phyloP scores from a whole-genome alignment of 2,888 invertebrate species.

The Enchytraeus crypticus region DNA sequence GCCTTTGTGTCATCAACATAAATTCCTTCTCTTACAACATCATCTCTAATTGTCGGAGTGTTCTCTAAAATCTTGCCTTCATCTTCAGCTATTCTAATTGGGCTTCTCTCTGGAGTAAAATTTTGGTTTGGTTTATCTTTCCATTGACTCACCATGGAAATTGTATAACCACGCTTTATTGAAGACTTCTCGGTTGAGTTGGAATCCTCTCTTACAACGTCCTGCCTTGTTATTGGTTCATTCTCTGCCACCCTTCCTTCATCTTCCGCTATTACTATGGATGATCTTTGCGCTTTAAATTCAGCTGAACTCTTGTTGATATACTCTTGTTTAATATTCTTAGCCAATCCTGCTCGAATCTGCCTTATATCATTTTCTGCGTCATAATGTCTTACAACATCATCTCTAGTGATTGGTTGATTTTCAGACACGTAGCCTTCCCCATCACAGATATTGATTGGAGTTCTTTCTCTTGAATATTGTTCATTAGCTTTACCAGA shows the following conservation, averaged over 20 bases:
- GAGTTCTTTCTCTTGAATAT: not conserved
- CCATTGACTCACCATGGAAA: conserved; percentile 1
- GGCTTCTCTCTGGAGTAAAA: not conserved
- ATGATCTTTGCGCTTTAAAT: not conserved
- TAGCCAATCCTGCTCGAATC: not conserved
- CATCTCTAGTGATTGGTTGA: not conserved
- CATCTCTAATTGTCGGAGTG: not conserved
- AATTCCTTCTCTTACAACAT: not conserved
- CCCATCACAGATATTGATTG: not conserved
- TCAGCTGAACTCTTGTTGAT: not conserved
- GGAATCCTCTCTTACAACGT: not conserved
- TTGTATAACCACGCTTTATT: not conserved
- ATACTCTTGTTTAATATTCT: not conserved
- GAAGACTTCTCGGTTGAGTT: not conserved
- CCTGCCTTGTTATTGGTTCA: conserved; percentile 1
- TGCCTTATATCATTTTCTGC: not conserved
- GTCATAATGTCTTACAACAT: not conserved
- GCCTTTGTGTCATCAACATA: not conserved
- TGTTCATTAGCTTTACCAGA: not conserved
- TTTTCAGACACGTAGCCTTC: conserved; percentile 4
- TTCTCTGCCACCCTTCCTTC: conserved; percentile 3
- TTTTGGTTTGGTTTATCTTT: not conserved
- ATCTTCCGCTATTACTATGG: conserved; percentile 1
- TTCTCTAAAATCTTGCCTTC: conserved; percentile 4
- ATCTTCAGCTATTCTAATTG: not conserved